Base-by-base conservation (phyloP, 2,113 vertebrate genomes). In the Emydocephalus ijimae region DNA sequence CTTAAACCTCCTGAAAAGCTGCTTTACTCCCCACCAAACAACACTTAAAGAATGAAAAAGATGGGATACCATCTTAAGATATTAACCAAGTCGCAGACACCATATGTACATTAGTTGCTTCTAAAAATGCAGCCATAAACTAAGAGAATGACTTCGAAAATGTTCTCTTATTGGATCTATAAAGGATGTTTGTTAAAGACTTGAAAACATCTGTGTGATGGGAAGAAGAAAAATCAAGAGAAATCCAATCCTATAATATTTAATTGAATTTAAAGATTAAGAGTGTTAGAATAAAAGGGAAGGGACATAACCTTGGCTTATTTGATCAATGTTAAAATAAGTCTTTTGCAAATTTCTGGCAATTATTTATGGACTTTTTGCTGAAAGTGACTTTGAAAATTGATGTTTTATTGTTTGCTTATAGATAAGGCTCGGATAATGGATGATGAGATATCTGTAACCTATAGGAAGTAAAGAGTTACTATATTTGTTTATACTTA, bases 1-100 rank as follows among this genome's bases (percentile, higher is more conserved):
- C 56, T 54, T 92, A 88, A 0, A 0, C 12, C 64, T 87, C 85
- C 89, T 92, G 85, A 92, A 95, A 69, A 56, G n/a, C 9, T 21
- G 2, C 10, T 92, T 93, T 14, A 20, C 11, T 89, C 91, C 6
- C 24, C 20, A 93, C 81, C 56, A 14, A 3, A 56, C 43, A 18
- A 5, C 52, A 55, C 55, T 59, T 6, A 88, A 0, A 39, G 56
- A 45, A 45, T 94, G 15, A 91, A 95, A 94, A 1, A 64, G 5
- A 54, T 48, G 95, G 85, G 48, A 94, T 57, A 89, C 15, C 48
- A 61, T 24, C 9, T 91, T 91, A 86, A n/a, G 85, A 34, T 48
- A 29, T 86, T 87, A 48, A 18, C 26, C 4, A 87, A 11, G 23
- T 61, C 20, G 23, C 15, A 7, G 45, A 7, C 34, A 81, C 7